These are phyloP conservation scores for Steinernema feltiae DNA, from an alignment of 1,140 invertebrate species.

Conservation along the genomic window DNA sequence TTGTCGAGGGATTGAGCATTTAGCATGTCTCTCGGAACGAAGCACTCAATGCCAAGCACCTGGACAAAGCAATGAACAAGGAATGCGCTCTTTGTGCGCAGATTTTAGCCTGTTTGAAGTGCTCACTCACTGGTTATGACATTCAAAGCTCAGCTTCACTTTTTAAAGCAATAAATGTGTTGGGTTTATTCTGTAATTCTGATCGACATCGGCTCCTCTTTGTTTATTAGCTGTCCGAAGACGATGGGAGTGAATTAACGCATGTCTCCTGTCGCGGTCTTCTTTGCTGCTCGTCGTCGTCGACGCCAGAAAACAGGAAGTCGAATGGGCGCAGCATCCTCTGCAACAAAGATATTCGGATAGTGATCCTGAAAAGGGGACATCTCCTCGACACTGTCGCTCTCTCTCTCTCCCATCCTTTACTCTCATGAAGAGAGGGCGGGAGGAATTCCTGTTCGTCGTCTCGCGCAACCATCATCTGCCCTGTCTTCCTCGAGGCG, in stretches of 20 bases:
- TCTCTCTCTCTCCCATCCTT: not conserved
- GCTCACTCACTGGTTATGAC: too few relatives aligned
- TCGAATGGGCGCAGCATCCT: not conserved
- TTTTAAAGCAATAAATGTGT: too few relatives aligned
- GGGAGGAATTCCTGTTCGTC: conserved; percentile 2
- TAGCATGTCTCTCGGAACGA: too few relatives aligned
- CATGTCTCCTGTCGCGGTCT: not conserved
- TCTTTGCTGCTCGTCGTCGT: too few relatives aligned
- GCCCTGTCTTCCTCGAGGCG: conserved; percentile 4
- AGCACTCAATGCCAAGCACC: too few relatives aligned
- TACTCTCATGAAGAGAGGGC: not conserved
- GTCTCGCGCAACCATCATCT: not conserved
- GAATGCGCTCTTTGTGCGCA: too few relatives aligned
- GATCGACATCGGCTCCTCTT: too few relatives aligned
- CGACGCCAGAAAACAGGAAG: not conserved
- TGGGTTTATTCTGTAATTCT: too few relatives aligned
- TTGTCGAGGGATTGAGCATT: too few relatives aligned
- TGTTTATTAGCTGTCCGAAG: not conserved
- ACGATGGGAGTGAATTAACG: not conserved
- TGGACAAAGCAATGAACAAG: too few relatives aligned
- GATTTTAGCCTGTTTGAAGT: too few relatives aligned
- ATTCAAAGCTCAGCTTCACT: too few relatives aligned
- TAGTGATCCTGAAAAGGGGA: conserved; percentile 13
- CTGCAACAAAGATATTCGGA: not conserved
- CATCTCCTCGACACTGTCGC: not conserved